Conservation (phyloP, 2,888 invertebrate genomes). For the Aspidapion aeneum region DNA sequence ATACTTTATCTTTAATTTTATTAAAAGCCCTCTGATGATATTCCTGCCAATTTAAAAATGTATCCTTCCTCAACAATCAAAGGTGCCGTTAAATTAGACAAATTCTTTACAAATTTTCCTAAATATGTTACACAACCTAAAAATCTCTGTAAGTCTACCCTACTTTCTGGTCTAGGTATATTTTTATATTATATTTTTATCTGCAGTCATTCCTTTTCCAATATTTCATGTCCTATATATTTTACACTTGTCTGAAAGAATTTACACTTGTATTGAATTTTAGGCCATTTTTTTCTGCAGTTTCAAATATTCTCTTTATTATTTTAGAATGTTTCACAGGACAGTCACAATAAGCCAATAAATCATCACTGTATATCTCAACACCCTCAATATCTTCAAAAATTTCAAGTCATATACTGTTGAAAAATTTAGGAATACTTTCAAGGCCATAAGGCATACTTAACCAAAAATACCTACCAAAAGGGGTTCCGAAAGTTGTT, state of each 20-base stretch:
- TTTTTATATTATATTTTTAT: background rate
- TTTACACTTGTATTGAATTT: background rate
- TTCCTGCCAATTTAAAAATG: slow-evolving; percentile 11
- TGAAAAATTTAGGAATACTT: slow-evolving; percentile 5
- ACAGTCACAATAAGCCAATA: slow-evolving; percentile 13
- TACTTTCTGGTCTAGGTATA: slow-evolving; percentile 9
- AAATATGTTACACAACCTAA: slow-evolving; percentile 30
- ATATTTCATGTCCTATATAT: background rate
- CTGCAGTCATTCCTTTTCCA: background rate
- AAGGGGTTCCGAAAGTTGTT: slow-evolving; percentile 9
- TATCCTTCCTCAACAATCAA: slow-evolving; percentile 23
- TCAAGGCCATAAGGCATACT: slow-evolving; percentile 1
- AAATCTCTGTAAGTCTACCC: slow-evolving; percentile 24
- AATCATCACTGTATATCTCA: slow-evolving; percentile 24
- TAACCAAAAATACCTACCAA: slow-evolving; percentile 1
- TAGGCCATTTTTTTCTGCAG: background rate
- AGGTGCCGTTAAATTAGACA: slow-evolving; percentile 26
- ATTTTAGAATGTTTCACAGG: slow-evolving; percentile 11
- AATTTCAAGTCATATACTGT: slow-evolving; percentile 16
- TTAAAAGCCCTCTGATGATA: slow-evolving; percentile 15
- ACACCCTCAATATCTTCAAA: slow-evolving; percentile 21
- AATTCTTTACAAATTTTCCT: slow-evolving; percentile 30
- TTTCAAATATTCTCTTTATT: background rate
- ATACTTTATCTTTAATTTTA: slow-evolving; percentile 16
- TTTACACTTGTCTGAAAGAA: background rate